phyloP scores from a whole-genome alignment of 2,797 vertebrate genomes.

The Leptodactylus fallax region DNA sequence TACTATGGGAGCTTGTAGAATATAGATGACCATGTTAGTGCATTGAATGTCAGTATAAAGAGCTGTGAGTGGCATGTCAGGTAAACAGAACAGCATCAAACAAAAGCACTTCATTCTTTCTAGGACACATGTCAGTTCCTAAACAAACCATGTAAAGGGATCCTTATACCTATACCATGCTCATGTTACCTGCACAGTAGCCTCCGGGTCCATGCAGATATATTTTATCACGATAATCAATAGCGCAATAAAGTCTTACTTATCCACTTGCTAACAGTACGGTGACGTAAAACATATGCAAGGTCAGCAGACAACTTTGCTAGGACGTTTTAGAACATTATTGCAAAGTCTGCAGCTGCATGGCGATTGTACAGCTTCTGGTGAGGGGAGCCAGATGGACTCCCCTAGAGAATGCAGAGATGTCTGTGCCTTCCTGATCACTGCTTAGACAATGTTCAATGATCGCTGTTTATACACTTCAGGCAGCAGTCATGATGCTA shows the following conservation, averaged over 20 bases:
- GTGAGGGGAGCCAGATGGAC: too few species aligned
- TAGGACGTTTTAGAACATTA: too few species aligned
- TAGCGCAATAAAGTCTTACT: neutral
- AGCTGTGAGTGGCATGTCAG: constrained; percentile 43
- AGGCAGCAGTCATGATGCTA: too few species aligned
- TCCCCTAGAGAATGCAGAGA: too few species aligned
- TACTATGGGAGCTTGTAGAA: constrained; percentile 31
- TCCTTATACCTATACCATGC: constrained; percentile 37
- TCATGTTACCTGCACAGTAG: constrained; percentile 36
- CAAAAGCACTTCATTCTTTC: constrained; percentile 47
- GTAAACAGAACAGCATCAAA: constrained; percentile 51
- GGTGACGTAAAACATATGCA: too few species aligned
- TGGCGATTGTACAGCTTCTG: too few species aligned
- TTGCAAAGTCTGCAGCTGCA: too few species aligned
- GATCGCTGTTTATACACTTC: too few species aligned
- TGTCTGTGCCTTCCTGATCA: too few species aligned
- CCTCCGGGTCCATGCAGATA: neutral
- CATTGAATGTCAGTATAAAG: constrained; percentile 42
- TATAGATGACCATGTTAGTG: constrained; percentile 25
- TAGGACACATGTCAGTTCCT: constrained; percentile 53
- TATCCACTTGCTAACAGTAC: too few species aligned
- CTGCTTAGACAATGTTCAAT: too few species aligned
- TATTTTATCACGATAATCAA: neutral
- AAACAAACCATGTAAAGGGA: constrained; percentile 55
- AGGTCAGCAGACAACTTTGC: too few species aligned